Base-by-base conservation (phyloP, 2,113 vertebrate species). In the Lichenostomus cassidix region DNA sequence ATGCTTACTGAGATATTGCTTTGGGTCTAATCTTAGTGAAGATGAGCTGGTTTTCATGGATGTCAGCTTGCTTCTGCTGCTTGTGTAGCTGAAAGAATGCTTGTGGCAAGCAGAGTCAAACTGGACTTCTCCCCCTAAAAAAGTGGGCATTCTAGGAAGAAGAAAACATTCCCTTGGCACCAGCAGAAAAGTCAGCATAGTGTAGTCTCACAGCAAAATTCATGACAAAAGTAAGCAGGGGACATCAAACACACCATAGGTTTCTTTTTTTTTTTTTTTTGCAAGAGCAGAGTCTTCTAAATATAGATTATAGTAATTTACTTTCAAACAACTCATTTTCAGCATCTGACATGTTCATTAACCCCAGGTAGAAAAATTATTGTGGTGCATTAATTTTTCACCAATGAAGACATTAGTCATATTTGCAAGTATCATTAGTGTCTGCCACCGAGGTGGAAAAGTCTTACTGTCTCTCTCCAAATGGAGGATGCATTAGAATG, bases 251-350 rank as follows among this genome's bases (percentile, higher is more conserved):
- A 93, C 27, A 94, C 60, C 60, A 60, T 24, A 76, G 93, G 75
- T 53, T 83, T 85, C 58, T 87, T 83, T 85, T 60, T 87, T 90
- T 68, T 85, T 73, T 85, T 74, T n/a, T 24, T 13, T 35, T 11
- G 17, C 41, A 92, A 93, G 94, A 94, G 97, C 96, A 94, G 87
- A 98, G 96, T 98, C 98, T 98, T 98, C 98, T 98, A 99, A 98
- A 98, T 99, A 98, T 98, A 99, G 98, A 99, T 98, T 98, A 98
- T 98, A 98, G 98, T 99, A 98, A 99, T 99, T 99, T 99, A 98
- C 98, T 98, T 98, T 99, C 98, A 99, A 99, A 99, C 98, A 99
- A 99, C 98, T 99, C 95, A 99, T 99, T 99, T 98, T 99, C 98
- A 98, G 97, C 97, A 98, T 98, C 98, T 99, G 99, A 98, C 98